Evolutionary conservation across 2,888 invertebrate genomes (phyloP), one percentile per base, ranked within the genome.

Genomic region (Lamproptera curius): DNA sequence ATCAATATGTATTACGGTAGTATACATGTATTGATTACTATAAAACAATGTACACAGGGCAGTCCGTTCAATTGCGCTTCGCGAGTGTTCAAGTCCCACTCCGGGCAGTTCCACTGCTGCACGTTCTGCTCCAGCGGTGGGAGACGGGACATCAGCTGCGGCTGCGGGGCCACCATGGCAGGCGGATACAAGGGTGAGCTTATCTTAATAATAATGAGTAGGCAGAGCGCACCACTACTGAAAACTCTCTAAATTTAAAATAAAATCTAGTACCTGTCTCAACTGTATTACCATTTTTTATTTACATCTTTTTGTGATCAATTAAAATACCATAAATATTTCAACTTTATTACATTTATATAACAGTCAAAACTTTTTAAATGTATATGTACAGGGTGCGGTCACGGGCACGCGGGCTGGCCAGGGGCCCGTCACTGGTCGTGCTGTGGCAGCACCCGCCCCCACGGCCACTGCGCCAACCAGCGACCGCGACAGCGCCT

Each of bases 351-450:
- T n/a, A n/a, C n/a, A n/a, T n/a, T n/a, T n/a, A n/a, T n/a, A n/a
- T n/a, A n/a, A n/a, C n/a, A n/a, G n/a, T n/a, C n/a, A n/a, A n/a
- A n/a, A n/a, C n/a, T n/a, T n/a, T n/a, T n/a, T n/a, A 42, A 67
- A 3, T 42, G 14, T 35, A 13, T 45, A 16, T 37, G 13, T 16
- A 9, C 65, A 79, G 94, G 95, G 8, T 95, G 95, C 65, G 95
- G 95, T 0, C 95, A 95, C 82, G 94, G 94, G 1, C 94, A 95
- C 76, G 83, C 89, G 40, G 94, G 94, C 33, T 94, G 95, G 88
- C 94, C 94, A 26, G 94, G 95, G 50, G 78, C 91, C 52, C 88
- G 92, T 8, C 95, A 95, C 81, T 95, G 95, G 95, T 95, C 94
- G 37, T 95, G 95, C 71, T 95, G 95, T 74, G 94, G 92, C 52